Evolutionary conservation across 2,797 vertebrate species (phyloP), one percentile per base, ranked within the genome.

Genomic region (Dendrocincla tyrannina): DNA sequence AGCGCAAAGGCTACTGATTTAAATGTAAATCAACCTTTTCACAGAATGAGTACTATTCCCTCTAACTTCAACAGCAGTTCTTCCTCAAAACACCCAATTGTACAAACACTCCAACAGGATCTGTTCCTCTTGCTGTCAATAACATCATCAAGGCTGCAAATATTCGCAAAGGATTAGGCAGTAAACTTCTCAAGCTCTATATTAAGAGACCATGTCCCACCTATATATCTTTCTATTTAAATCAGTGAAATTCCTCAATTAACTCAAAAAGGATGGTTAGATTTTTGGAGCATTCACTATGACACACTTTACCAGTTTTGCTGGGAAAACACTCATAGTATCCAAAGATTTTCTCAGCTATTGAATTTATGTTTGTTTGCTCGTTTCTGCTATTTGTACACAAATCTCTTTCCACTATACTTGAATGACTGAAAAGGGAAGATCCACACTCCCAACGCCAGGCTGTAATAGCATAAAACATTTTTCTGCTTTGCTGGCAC

Each of bases 401-500:
- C 85, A 93, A 93, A 96, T 95, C 86, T 94, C 87, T 96, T 91
- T 89, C 69, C 72, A 88, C 78, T 83, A 62, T 76, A 81, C 91
- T 85, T 84, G 87, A 93, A 89, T 88, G 62, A 80, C 75, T 89
- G 72, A 93, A 94, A 85, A 95, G 49, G 64, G 81, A 96, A 96
- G 86, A 96, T 88, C 81, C 91, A 75, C 72, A 53, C 46, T 89
- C 62, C 58, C 64, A 78, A 68, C 72, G 88, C 47, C 66, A 81
- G 41, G 39, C 79, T 96, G 68, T 82, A 96, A 96, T 83, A 96
- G 76, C 89, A 93, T 89, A 92, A 91, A 91, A 79, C 62, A 89
- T 96, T 96, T 96, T 94, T 89, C 93, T 94, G 82, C 89, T 94
- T 96, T 96, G 85, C 96, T 94, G 87, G 93, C 92, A 95, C 95